Percentiles rank a stretch among this genome's conserved stretches.
Conservation (phyloP, 2,888 invertebrate species). For the Aproaerema taeniolella region DNA sequence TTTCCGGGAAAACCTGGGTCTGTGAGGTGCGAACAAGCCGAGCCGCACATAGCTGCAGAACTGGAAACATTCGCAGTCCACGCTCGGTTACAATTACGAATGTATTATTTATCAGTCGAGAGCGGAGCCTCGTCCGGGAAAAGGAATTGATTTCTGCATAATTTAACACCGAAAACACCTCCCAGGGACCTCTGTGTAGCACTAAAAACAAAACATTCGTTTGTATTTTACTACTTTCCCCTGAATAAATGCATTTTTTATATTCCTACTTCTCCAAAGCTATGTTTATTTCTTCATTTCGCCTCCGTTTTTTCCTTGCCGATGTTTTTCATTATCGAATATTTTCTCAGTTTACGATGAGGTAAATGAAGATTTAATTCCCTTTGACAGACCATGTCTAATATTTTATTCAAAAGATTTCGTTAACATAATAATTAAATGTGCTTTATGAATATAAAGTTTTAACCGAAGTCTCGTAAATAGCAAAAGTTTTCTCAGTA, state of each 20-base stretch:
- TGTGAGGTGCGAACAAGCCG: too few relatives aligned
- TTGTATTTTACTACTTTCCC: constrained; percentile 66
- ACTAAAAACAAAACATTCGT: constrained; percentile 72
- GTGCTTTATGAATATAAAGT: constrained; percentile 73
- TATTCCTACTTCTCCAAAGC: constrained; percentile 33
- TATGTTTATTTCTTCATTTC: constrained; percentile 25
- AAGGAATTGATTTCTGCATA: constrained; percentile 77
- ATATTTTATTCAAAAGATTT: constrained; percentile 74
- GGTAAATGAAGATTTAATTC: constrained; percentile 54
- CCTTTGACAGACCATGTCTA: constrained; percentile 62
- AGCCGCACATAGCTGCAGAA: constrained; percentile 19
- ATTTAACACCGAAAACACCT: constrained; percentile 72
- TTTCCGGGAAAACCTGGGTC: too few relatives aligned
- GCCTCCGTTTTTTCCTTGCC: constrained; percentile 11
- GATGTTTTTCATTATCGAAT: constrained; percentile 34
- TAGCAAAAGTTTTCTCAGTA: constrained; percentile 64
- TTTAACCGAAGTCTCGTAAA: constrained; percentile 65
- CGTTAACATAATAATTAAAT: constrained; percentile 76
- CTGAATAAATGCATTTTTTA: constrained; percentile 60
- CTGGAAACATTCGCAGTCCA: constrained; percentile 31
- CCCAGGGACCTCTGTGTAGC: constrained; percentile 54
- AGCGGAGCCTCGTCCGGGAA: constrained; percentile 49
- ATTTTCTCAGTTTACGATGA: constrained; percentile 31
- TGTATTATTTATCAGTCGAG: constrained; percentile 68
- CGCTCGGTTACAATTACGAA: constrained; percentile 64